A percentile compares a stretch with the other conserved stretches of the same genome.
phyloP scores from a whole-genome alignment of 2,113 vertebrate genomes.

The Pedionomus torquatus region DNA sequence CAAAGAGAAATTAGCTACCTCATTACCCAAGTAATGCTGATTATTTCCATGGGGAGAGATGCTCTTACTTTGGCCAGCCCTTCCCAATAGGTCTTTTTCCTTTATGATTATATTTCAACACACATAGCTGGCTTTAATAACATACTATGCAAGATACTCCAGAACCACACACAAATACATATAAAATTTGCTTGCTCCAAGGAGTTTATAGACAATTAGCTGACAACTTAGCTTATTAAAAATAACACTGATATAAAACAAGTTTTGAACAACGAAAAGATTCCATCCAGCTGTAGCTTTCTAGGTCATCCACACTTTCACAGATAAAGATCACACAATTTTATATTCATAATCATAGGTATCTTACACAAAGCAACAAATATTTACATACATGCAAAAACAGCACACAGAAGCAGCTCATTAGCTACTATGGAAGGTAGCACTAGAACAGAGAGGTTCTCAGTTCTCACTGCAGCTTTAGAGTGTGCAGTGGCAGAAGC shows the following conservation, averaged over 20 bases:
- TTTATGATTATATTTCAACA: neutral
- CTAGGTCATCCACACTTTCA: neutral
- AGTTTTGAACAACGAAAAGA: neutral
- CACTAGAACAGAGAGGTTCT: neutral
- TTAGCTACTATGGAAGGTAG: neutral
- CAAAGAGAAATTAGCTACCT: constrained; percentile 48
- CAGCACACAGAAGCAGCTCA: neutral
- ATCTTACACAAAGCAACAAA: neutral
- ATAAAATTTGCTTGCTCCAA: neutral
- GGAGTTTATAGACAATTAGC: neutral
- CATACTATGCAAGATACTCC: neutral
- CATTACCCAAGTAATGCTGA: constrained; percentile 49
- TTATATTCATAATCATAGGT: neutral
- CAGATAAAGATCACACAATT: neutral
- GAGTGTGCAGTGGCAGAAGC: neutral
- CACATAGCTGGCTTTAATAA: neutral
- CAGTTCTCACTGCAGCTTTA: neutral
- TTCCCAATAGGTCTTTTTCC: neutral
- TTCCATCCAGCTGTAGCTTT: neutral
- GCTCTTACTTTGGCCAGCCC: neutral
- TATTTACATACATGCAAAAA: neutral
- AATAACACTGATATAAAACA: neutral
- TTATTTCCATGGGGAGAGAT: constrained; percentile 32
- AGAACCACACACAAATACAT: neutral
- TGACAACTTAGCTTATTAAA: neutral